A percentile compares a stretch with the other conserved stretches of the same genome.
These are phyloP conservation scores for Lutjanus argentimaculatus DNA, from an alignment of 2,797 vertebrate genomes.

Conservation along the genomic window DNA sequence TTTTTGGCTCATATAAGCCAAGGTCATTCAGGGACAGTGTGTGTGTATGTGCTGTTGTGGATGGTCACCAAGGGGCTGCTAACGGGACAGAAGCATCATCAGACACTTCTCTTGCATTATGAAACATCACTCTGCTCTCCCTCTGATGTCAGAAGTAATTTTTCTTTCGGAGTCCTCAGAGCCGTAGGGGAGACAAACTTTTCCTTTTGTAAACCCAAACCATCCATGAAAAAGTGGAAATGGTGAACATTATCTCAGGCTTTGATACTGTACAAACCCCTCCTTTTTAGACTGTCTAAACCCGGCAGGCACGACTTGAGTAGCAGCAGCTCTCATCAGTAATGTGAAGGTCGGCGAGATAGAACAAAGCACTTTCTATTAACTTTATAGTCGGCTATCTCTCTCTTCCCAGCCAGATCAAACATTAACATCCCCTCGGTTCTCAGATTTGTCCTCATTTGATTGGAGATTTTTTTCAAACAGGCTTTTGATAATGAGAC, in stretches of 20 bases:
- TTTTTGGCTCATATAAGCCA: constrained; percentile 42
- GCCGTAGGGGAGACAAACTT: constrained; percentile 38
- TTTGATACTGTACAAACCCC: constrained; percentile 62
- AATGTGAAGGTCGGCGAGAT: constrained; percentile 43
- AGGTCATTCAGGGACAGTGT: constrained; percentile 58
- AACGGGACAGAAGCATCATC: constrained; percentile 15
- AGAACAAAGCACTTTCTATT: constrained; percentile 66
- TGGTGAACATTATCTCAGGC: constrained; percentile 44
- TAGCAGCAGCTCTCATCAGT: constrained; percentile 23
- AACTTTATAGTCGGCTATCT: constrained; percentile 40
- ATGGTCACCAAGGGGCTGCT: constrained; percentile 16
- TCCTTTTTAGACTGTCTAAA: constrained; percentile 26
- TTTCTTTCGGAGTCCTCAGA: constrained; percentile 23
- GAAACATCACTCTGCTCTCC: constrained; percentile 27
- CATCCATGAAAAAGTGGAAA: constrained; percentile 26
- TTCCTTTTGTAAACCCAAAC: constrained; percentile 50
- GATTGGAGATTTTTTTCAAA: constrained; percentile 49
- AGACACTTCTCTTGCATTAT: constrained; percentile 23
- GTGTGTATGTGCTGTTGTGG: neutral
- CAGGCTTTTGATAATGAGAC: constrained; percentile 70
- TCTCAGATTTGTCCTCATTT: constrained; percentile 39
- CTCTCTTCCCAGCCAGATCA: constrained; percentile 58
- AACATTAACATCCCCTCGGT: constrained; percentile 33
- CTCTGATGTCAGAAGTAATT: constrained; percentile 51
- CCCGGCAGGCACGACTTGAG: constrained; percentile 51